Conservation (phyloP, 2,113 vertebrate species). For the Neogobius melanostomus region DNA sequence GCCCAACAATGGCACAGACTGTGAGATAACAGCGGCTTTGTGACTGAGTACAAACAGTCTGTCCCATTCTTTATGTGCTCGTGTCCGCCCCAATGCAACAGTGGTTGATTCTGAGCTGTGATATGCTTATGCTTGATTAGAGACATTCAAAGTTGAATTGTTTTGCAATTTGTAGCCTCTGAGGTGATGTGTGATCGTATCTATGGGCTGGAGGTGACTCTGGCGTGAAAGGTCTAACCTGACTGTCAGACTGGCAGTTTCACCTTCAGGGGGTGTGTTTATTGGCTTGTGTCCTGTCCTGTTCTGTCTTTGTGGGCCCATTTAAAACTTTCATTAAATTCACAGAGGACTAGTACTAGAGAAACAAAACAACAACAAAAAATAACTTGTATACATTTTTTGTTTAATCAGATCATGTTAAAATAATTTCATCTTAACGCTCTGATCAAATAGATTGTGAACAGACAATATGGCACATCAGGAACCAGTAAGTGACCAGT, state of each 20-base stretch:
- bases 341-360: background rate
- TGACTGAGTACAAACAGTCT: conserved; percentile 16
- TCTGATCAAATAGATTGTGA: background rate
- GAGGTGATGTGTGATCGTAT: conserved; percentile 34
- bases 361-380: too few relatives aligned
- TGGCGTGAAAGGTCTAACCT: conserved; percentile 37
- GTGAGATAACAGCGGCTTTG: conserved; percentile 20
- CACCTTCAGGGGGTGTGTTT: background rate
- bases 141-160: conserved; percentile 40
- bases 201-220: conserved; percentile 11
- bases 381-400: too few relatives aligned
- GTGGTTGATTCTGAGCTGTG: conserved; percentile 22
- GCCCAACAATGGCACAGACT: conserved; percentile 29
- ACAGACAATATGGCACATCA: too few relatives aligned
- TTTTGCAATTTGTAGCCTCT: conserved; percentile 43
- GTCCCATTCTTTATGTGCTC: conserved; percentile 29
- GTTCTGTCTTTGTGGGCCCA: conserved; percentile 10
- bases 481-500: background rate
- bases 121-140: conserved; percentile 59
- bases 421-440: background rate
- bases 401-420: background rate
- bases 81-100: background rate
- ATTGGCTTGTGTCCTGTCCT: conserved; percentile 30
- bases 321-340: background rate
- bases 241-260: conserved; percentile 27